A percentile compares a stretch with the other conserved stretches of the same genome.
phyloP scores from a whole-genome alignment of 1,140 invertebrate genomes.

The Pseudobourletiella spinata region DNA sequence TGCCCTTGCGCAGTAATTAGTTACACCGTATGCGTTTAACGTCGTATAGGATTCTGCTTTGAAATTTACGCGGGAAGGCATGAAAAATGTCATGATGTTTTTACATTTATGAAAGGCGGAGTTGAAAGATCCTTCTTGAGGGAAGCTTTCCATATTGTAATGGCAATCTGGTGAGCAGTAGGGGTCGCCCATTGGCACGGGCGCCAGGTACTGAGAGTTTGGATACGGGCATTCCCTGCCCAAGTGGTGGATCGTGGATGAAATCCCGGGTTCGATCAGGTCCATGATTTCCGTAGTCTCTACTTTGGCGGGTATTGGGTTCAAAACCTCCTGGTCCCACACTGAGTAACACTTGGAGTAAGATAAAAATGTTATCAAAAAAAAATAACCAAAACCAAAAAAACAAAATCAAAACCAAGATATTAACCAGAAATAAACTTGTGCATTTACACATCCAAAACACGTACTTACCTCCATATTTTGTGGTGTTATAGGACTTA shows the following conservation, averaged over 20 bases:
- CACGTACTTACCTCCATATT: slow-evolving; percentile 9
- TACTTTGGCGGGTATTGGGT: slow-evolving; percentile 16
- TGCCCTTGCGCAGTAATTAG: too few relatives aligned
- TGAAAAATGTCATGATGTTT: too few relatives aligned
- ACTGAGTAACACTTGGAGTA: slow-evolving; percentile 22
- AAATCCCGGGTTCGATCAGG: slow-evolving; percentile 6
- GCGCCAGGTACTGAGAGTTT: slow-evolving; percentile 19
- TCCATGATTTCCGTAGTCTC: slow-evolving; percentile 31
- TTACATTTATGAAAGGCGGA: slow-evolving; percentile 28
- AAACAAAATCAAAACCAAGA: background rate
- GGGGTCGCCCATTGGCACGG: slow-evolving; percentile 10
- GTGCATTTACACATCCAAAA: background rate
- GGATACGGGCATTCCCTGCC: background rate
- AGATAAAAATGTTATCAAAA: background rate
- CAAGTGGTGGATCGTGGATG: slow-evolving; percentile 13
- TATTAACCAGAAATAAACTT: background rate
- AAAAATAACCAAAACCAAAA: background rate
- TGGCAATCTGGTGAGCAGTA: slow-evolving; percentile 16
- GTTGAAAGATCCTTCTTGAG: slow-evolving; percentile 11
- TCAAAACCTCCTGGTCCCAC: slow-evolving; percentile 29
- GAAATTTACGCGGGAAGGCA: too few relatives aligned
- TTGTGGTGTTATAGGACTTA: slow-evolving; percentile 4
- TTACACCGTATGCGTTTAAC: too few relatives aligned
- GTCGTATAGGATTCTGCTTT: too few relatives aligned
- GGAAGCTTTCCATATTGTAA: slow-evolving; percentile 14